Evolutionary conservation across 2,113 vertebrate species (phyloP).

Genomic region (Microcebus tavaratra): DNA sequence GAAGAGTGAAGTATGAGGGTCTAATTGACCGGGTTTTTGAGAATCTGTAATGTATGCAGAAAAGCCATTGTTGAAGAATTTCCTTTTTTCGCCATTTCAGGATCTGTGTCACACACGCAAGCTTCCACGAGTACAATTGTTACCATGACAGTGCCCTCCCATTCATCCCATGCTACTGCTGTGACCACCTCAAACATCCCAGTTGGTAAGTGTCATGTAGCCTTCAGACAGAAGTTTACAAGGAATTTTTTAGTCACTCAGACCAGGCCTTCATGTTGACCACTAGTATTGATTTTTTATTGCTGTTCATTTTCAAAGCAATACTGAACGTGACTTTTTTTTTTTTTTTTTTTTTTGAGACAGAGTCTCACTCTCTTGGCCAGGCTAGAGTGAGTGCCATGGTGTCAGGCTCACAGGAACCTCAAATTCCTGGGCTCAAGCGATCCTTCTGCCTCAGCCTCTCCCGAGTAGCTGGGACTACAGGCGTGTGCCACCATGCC

Average conservation of each 20-base stretch:
- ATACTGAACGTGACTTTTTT: too few relatives aligned
- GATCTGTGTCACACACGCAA: conserved; percentile 94
- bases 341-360: too few relatives aligned
- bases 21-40: background rate
- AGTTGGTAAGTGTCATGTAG: conserved; percentile 90
- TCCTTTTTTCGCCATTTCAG: conserved; percentile 80
- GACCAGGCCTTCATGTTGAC: background rate
- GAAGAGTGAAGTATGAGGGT: background rate
- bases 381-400: too few relatives aligned
- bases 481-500: too few relatives aligned
- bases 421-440: too few relatives aligned
- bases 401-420: too few relatives aligned
- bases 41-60: background rate
- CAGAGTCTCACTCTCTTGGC: too few relatives aligned
- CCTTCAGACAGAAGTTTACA: background rate
- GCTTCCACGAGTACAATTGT: conserved; percentile 95
- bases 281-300: background rate
- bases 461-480: too few relatives aligned
- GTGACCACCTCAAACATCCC: conserved; percentile 97
- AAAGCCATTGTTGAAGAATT: conserved; percentile 31
- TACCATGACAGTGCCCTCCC: conserved; percentile 98
- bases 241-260: background rate
- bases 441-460: too few relatives aligned
- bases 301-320: too few relatives aligned
- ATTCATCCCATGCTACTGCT: conserved; percentile 97